Base-by-base conservation (phyloP, 2,888 invertebrate genomes). In the Oscheius sp. region DNA sequence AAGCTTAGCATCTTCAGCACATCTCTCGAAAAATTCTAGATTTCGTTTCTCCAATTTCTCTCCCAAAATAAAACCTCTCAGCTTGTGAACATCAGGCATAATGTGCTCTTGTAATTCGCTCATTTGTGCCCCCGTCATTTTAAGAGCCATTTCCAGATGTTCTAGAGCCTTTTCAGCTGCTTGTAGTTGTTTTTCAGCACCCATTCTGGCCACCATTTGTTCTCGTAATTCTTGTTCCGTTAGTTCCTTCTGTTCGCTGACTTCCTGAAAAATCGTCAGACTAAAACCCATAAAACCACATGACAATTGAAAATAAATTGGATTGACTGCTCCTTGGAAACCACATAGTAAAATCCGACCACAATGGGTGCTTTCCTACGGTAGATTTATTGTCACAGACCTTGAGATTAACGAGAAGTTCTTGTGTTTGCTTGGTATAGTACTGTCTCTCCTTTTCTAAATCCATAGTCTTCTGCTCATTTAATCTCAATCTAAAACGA, bases 1-100 rank as follows among this genome's bases (percentile, higher is more conserved):
- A 33, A 88, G 75, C 61, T 87, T 83, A 0, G 88, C 87, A 65
- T 89, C 88, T 74, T 87, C 84, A 2, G 88, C 88, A n/a, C 88
- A 82, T 63, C 87, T 87, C 70, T 89, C 89, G 85, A 89, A 89
- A 81, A 88, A 89, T 68, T 84, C 89, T 88, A 82, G 45, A 86
- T 20, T 1, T 3, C n/a, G 25, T 34, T 23, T 57, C 8, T 0
- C n/a, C 15, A 17, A 48, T 31, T 17, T 10, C n/a, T 29, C 12
- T 17, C 29, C 27, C 6, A 27, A 39, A 34, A 12, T 17, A 12
- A n/a, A 34, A 88, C 88, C 79, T 86, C 88, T 88, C n/a, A 89
- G 83, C 74, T 87, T 87, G 70, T 86, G 87, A 15, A 89, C 89
- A 82, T 88, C 88, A 12, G 87, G 87, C 74, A 88, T 86, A 84